Evolutionary conservation across 2,797 vertebrate genomes (phyloP).

Genomic region (Sebastes wilsoni): DNA sequence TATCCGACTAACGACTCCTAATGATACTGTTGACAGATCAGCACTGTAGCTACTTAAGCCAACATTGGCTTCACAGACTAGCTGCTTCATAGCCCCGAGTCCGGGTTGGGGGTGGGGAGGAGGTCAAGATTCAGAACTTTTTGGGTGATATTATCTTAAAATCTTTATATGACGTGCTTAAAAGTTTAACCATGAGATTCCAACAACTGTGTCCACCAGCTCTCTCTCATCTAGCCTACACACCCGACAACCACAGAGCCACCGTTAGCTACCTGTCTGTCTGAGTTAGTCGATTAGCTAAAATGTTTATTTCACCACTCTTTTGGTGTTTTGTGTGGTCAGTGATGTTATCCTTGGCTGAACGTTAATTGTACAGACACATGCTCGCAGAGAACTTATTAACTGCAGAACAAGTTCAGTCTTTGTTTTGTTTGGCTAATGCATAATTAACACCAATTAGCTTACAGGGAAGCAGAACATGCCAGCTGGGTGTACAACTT

Average conservation of each 20-base stretch:
- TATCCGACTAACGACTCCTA: no score
- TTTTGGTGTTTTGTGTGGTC: not conserved
- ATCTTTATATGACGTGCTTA: not conserved
- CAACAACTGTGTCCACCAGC: not conserved
- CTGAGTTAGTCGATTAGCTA: not conserved
- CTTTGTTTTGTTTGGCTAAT: not conserved
- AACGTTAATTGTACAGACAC: not conserved
- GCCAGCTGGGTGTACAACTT: not conserved
- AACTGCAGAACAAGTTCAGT: not conserved
- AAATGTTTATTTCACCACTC: not conserved
- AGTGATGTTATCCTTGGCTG: not conserved
- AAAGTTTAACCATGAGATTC: not conserved
- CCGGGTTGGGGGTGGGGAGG: no score
- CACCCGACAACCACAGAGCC: not conserved
- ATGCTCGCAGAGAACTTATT: not conserved
- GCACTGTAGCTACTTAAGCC: rapidly evolving
- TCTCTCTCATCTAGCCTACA: not conserved
- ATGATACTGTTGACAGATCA: no score
- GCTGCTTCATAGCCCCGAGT: no score
- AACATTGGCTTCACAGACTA: no score
- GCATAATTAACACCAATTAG: not conserved
- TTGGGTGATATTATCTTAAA: not conserved
- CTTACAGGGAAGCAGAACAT: not conserved
- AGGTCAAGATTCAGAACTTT: not conserved
- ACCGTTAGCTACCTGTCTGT: not conserved